These are phyloP conservation scores for Hippasteria phrygiana DNA, from an alignment of 53 echinoderm and acorn worm species.

Conservation along the genomic window DNA sequence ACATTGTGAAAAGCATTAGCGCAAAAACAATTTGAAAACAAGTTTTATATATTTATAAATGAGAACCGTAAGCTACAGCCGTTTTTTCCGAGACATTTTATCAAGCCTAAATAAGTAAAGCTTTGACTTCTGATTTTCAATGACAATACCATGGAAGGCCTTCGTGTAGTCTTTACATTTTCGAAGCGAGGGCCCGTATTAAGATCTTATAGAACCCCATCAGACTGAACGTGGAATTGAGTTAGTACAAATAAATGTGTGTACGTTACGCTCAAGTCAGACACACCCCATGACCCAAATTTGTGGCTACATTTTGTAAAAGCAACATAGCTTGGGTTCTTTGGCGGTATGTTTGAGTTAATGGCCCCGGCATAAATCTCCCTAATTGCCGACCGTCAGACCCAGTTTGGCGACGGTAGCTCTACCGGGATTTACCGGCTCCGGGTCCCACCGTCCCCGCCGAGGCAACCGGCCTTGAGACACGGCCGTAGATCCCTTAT, in stretches of 20 bases:
- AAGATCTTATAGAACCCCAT: too few relatives aligned
- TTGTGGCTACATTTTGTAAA: background rate
- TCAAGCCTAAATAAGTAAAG: too few relatives aligned
- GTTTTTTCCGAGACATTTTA: too few relatives aligned
- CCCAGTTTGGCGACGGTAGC: conserved; percentile 11
- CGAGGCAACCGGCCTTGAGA: conserved; percentile 31
- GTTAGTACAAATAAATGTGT: background rate
- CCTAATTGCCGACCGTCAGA: conserved; percentile 41
- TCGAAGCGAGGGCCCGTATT: too few relatives aligned
- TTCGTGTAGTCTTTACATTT: too few relatives aligned
- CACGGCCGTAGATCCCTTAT: conserved; percentile 21
- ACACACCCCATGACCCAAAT: background rate
- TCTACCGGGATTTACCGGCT: background rate
- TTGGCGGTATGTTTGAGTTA: conserved; percentile 38
- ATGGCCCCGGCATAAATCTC: conserved; percentile 54
- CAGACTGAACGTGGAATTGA: too few relatives aligned
- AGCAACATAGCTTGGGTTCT: conserved; percentile 14
- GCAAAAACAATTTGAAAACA: too few relatives aligned
- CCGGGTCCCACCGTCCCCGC: background rate
- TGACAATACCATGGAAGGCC: too few relatives aligned
- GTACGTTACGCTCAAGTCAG: background rate
- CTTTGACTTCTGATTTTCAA: too few relatives aligned
- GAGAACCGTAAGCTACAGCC: too few relatives aligned
- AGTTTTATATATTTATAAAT: too few relatives aligned
- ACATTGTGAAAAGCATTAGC: too few relatives aligned